Evolutionary conservation across 2,888 invertebrate species (phyloP).

Genomic region (Eupithecia abbreviata): DNA sequence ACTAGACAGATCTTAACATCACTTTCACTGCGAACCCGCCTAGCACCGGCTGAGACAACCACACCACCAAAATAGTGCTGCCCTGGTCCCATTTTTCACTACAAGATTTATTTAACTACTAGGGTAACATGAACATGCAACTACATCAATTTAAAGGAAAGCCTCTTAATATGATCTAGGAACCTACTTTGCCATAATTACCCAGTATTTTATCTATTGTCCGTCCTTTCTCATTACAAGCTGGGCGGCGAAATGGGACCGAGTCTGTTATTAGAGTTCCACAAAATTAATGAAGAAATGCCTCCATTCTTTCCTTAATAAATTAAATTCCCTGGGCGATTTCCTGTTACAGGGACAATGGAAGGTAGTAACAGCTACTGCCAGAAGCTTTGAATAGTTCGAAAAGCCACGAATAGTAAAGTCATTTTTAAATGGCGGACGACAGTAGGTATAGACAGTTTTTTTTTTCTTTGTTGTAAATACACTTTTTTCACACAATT

Average conservation of each 20-base stretch:
- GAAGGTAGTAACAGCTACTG: slow-evolving; percentile 1
- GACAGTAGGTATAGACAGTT: background rate
- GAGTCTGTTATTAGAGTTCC: slow-evolving; percentile 68
- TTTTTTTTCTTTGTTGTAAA: background rate
- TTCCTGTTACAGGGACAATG: background rate
- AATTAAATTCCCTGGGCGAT: slow-evolving; percentile 57
- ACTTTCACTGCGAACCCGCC: background rate
- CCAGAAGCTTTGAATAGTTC: slow-evolving; percentile 2
- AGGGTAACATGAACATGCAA: background rate
- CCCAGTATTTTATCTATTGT: slow-evolving; percentile 14
- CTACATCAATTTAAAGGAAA: background rate
- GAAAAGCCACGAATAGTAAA: background rate
- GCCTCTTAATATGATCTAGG: background rate
- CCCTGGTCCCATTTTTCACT: background rate
- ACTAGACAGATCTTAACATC: background rate
- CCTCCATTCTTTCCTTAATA: slow-evolving; percentile 66
- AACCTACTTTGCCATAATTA: slow-evolving; percentile 5
- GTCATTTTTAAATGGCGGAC: background rate
- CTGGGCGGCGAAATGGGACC: slow-evolving; percentile 63
- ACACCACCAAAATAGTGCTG: background rate
- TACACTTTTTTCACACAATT: no score
- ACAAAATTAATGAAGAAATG: slow-evolving; percentile 71
- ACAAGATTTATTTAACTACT: background rate
- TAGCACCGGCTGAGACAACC: background rate
- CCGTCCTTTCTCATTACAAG: slow-evolving; percentile 49